These are phyloP conservation scores for Brotula barbata DNA, from an alignment of 2,797 vertebrate species.

Conservation along the genomic window DNA sequence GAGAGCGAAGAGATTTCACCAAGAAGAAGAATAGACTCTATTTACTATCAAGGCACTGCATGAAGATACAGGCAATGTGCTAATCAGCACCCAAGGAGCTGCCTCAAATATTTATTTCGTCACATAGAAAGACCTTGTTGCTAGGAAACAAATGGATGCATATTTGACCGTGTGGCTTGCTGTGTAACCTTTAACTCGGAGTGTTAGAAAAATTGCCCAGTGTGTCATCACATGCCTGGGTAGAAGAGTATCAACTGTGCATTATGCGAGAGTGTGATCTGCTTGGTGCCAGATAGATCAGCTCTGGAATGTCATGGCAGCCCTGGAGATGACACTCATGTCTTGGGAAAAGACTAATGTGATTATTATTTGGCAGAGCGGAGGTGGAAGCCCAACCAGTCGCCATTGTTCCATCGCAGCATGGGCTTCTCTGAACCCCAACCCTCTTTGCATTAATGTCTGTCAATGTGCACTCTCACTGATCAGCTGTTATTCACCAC, in stretches of 20 bases:
- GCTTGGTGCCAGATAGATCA: constrained; percentile 13
- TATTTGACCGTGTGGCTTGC: constrained; percentile 27
- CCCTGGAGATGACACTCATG: constrained; percentile 10
- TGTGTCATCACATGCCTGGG: constrained; percentile 3
- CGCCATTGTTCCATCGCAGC: constrained; percentile 51
- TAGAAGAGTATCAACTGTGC: constrained; percentile 19
- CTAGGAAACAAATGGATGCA: constrained; percentile 42
- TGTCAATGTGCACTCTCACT: constrained; percentile 43
- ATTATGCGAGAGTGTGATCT: constrained; percentile 17
- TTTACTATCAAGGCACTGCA: constrained; percentile 3
- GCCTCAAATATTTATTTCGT: constrained; percentile 13
- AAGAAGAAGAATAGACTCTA: background rate
- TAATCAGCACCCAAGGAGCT: constrained; percentile 6
- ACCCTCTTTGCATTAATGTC: constrained; percentile 27
- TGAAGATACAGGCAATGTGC: background rate
- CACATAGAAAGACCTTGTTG: constrained; percentile 27
- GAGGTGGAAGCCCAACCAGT: constrained; percentile 47
- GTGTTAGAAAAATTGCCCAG: constrained; percentile 11
- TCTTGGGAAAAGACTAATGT: constrained; percentile 58
- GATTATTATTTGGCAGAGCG: constrained; percentile 47
- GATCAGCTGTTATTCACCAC: constrained; percentile 56
- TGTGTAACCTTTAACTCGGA: constrained; percentile 29
- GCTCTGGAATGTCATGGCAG: constrained; percentile 38
- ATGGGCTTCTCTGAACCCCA: constrained; percentile 14
- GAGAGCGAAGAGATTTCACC: background rate